Evolutionary conservation across 2,888 invertebrate species (phyloP).

Genomic region (Scaptomyza polygonia): DNA sequence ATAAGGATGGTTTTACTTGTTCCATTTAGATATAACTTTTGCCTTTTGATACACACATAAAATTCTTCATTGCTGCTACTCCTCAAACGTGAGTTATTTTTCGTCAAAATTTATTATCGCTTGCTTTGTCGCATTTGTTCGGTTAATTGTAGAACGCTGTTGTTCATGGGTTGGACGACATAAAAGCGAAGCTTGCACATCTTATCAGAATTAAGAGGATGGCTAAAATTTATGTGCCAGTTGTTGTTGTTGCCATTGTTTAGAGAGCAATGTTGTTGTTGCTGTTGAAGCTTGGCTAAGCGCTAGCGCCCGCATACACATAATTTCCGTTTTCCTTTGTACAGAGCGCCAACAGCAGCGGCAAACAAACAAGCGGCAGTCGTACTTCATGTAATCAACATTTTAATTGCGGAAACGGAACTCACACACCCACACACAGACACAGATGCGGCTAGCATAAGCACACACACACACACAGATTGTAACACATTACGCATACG

Average conservation of each 20-base stretch:
- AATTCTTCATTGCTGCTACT: no score
- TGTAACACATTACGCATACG: constrained; percentile 75
- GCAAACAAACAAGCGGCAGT: constrained; percentile 71
- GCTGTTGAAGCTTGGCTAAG: constrained; percentile 55
- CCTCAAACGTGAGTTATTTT: no score
- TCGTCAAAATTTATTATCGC: constrained; percentile 29
- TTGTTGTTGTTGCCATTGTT: constrained; percentile 30
- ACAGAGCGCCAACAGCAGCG: constrained; percentile 63
- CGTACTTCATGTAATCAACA: constrained; percentile 79
- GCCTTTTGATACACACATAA: no score
- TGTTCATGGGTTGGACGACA: constrained; percentile 40
- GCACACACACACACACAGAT: constrained; percentile 14
- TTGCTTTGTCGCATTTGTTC: constrained; percentile 25
- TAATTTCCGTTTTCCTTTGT: constrained; percentile 78
- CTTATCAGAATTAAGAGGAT: constrained; percentile 43
- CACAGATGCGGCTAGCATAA: constrained; percentile 3
- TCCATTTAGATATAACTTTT: no score
- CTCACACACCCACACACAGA: constrained; percentile 58
- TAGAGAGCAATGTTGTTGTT: constrained; percentile 8
- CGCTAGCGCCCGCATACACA: constrained; percentile 71
- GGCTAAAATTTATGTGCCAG: constrained; percentile 64
- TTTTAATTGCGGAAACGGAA: constrained; percentile 81
- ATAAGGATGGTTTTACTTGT: no score
- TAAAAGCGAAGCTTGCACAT: constrained; percentile 43
- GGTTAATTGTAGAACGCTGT: constrained; percentile 49